Percentiles rank a stretch among this genome's conserved stretches.
Evolutionary conservation across 2,888 invertebrate genomes (phyloP).

Genomic region (Troides helena): DNA sequence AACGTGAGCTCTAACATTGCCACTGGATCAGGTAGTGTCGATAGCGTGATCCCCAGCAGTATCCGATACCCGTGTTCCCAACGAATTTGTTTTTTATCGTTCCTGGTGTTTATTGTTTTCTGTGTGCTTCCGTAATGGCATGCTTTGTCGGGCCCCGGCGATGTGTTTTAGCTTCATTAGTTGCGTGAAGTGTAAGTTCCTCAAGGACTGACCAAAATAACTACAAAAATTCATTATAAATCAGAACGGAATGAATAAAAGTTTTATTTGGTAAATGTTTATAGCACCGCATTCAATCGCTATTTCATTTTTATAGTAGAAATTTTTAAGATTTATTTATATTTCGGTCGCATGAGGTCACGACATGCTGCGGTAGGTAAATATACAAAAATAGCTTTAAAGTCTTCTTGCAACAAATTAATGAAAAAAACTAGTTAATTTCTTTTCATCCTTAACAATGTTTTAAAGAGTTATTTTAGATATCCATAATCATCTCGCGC

Average conservation of each 20-base stretch:
- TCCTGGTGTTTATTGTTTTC: slow-evolving; percentile 74
- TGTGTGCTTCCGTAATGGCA: slow-evolving; percentile 63
- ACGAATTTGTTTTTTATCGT: slow-evolving; percentile 72
- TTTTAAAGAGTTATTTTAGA: no score
- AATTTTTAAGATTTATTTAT: slow-evolving; percentile 25
- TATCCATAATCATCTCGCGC: no score
- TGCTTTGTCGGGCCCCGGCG: slow-evolving; percentile 43
- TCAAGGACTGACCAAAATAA: slow-evolving; percentile 39
- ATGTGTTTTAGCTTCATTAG: slow-evolving; percentile 36
- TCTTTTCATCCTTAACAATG: no score
- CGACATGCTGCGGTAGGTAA: not conserved
- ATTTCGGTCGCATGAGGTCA: slow-evolving; percentile 16
- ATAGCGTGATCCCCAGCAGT: slow-evolving; percentile 70
- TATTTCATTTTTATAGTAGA: slow-evolving; percentile 3
- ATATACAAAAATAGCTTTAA: not conserved
- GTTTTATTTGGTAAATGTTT: slow-evolving; percentile 9
- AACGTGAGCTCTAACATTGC: slow-evolving; percentile 34
- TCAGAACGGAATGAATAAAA: slow-evolving; percentile 2
- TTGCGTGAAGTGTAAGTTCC: slow-evolving; percentile 46
- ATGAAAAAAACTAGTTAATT: not conserved
- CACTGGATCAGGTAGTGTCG: slow-evolving; percentile 53
- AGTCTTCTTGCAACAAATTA: not conserved
- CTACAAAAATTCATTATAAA: slow-evolving; percentile 34
- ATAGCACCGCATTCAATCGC: slow-evolving; percentile 21
- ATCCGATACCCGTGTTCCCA: slow-evolving; percentile 63